These are phyloP conservation scores for Thinocorus orbignyianus DNA, from an alignment of 2,113 vertebrate genomes.

Conservation along the genomic window DNA sequence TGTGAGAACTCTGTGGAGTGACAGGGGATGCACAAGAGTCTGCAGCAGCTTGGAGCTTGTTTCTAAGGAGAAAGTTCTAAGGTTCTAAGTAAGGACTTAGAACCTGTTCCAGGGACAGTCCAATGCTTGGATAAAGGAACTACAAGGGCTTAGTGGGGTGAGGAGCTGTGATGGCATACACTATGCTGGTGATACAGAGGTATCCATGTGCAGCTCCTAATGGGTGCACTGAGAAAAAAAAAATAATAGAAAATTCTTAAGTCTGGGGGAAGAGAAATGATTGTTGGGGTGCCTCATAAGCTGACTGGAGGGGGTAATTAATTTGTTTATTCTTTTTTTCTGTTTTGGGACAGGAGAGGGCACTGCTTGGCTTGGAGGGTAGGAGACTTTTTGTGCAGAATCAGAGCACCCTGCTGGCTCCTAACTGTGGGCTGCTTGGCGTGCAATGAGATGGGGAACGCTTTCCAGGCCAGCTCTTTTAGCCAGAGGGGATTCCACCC, in stretches of 20 bases:
- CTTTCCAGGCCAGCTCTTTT: neutral
- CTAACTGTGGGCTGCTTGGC: neutral
- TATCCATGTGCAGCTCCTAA: neutral
- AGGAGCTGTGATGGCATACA: rapidly evolving
- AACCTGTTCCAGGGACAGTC: neutral
- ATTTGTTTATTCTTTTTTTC: neutral
- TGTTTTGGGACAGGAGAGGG: neutral
- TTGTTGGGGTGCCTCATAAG: neutral
- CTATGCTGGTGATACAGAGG: neutral
- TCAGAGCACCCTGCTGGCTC: neutral
- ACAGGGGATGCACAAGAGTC: neutral
- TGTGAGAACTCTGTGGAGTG: neutral
- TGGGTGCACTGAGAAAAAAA: neutral
- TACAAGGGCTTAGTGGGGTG: neutral
- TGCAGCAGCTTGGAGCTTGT: neutral
- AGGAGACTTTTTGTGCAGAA: neutral
- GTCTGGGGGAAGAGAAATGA: neutral
- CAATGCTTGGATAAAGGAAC: neutral
- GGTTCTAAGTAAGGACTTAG: too few species aligned
- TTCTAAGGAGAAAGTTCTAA: too few species aligned
- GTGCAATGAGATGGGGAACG: neutral
- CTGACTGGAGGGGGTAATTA: neutral
- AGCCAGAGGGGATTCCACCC: neutral
- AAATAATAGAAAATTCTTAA: neutral
- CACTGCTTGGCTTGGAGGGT: neutral